Conservation (phyloP, 2,888 invertebrate species). For the Acronicta aceris region DNA sequence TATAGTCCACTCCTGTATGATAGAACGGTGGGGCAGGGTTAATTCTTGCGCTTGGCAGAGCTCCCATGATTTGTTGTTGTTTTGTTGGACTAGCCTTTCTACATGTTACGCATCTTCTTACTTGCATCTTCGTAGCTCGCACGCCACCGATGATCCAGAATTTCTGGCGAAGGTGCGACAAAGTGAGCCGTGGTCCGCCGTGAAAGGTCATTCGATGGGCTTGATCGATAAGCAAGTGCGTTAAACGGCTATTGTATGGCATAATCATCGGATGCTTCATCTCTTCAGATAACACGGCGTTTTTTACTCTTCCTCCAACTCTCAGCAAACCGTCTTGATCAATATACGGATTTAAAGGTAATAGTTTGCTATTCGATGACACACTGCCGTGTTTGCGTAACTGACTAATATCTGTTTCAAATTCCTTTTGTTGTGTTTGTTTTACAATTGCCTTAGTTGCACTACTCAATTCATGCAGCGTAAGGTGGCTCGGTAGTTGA, state of each 20-base stretch:
- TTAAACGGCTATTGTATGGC: background rate
- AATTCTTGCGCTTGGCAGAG: conserved; percentile 4
- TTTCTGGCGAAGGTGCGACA: background rate
- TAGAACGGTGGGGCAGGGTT: conserved; percentile 9
- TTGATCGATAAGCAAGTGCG: conserved; percentile 3
- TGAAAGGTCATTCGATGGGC: background rate
- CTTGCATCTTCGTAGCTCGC: background rate
- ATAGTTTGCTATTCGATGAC: background rate
- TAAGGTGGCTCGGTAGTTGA: conserved; percentile 1
- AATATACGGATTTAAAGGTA: background rate
- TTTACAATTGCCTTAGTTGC: conserved; percentile 6
- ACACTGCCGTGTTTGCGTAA: background rate
- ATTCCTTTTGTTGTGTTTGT: conserved; percentile 2
- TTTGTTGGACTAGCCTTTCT: background rate
- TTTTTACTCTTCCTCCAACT: background rate
- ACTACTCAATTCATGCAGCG: conserved; percentile 7
- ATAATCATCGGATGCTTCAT: conserved; percentile 1
- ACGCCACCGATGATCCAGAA: conserved; percentile 1
- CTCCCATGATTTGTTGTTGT: conserved; percentile 14
- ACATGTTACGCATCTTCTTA: conserved; percentile 4
- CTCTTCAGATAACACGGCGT: background rate
- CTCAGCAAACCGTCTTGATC: background rate
- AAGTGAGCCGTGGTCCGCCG: background rate
- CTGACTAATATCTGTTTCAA: background rate
- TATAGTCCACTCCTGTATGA: conserved; percentile 20